Base-by-base conservation (phyloP, 2,888 invertebrate species). In the Chymomyza amoena region DNA sequence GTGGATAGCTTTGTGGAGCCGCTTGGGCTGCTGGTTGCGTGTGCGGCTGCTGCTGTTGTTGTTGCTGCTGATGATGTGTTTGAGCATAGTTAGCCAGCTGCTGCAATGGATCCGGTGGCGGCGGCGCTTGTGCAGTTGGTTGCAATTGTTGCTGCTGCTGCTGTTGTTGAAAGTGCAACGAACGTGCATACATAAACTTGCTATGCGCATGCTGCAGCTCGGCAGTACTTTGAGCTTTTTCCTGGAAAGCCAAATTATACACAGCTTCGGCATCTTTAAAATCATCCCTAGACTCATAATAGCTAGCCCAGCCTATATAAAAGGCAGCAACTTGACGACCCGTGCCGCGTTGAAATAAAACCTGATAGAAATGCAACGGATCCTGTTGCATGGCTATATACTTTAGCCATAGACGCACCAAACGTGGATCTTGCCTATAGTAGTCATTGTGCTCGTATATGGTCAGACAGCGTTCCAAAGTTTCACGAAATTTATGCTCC, bases 361-460 rank as follows among this genome's bases (percentile, higher is more conserved):
- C 95, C 91, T 96, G 95, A 92, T 96, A 98, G 73, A 97, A 94
- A 91, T 95, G 96, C 84, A 95, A 89, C 6, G 96, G 96, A 90
- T 96, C 96, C 71, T 94, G 93, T 80, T 96, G 94, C 90, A 95
- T 93, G 89, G 95, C 96, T 92, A 96, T 96, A 94, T 96, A 97
- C 94, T 97, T 98, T 32, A 98, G 95, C 96, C 97, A 97, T 28
- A 98, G 92, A 79, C 96, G 95, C 72, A 98, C 94, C 91, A 96
- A 96, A 90, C 98, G 93, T 64, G 94, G 93, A 91, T 99, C 98
- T 92, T 98, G 97, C 82, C 94, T 94, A 90, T 98, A 98, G 80
- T 94, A 94, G 62, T 94, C 93, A 89, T 96, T 95, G 90, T 96
- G 94, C 91, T 97, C 96, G 92, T 97, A 98, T 79, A 94, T 93